phyloP scores from a whole-genome alignment of 37 sponge, comb jelly and placozoan species.

The Oopsacas minuta region DNA sequence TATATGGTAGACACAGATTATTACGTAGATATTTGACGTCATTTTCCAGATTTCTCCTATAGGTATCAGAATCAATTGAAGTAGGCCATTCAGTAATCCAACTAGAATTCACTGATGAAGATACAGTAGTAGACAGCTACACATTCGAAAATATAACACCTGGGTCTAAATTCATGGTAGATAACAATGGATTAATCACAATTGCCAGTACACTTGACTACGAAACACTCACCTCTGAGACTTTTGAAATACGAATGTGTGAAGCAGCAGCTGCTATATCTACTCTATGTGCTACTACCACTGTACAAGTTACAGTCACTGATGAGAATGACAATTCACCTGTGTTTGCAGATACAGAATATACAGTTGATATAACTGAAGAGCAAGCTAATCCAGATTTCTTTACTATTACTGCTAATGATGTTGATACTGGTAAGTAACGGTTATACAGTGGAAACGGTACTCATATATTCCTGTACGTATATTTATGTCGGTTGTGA shows the following conservation, averaged over 20 bases:
- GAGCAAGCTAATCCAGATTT: not conserved
- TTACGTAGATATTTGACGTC: not conserved
- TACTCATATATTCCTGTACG: too few species aligned
- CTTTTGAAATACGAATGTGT: not conserved
- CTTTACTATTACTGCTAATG: not conserved
- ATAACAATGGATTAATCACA: not conserved
- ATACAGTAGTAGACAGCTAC: not conserved
- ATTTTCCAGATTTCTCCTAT: too few species aligned
- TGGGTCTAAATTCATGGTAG: not conserved
- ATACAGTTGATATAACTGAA: not conserved
- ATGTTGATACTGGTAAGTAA: not conserved
- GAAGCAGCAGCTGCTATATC: not conserved
- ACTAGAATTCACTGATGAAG: not conserved
- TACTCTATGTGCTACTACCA: not conserved
- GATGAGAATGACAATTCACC: slow-evolving; percentile 17
- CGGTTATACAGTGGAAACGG: too few species aligned
- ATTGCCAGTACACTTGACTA: not conserved
- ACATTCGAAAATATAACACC: not conserved
- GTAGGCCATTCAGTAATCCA: not conserved
- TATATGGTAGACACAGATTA: not conserved
- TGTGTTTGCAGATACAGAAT: not conserved
- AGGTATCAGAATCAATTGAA: slow-evolving; percentile 14
- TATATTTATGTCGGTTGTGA: too few species aligned
- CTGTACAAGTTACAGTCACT: not conserved
- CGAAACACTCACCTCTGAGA: not conserved